Conservation (phyloP, 2,797 vertebrate species). For the Pseudochirops cupreus region DNA sequence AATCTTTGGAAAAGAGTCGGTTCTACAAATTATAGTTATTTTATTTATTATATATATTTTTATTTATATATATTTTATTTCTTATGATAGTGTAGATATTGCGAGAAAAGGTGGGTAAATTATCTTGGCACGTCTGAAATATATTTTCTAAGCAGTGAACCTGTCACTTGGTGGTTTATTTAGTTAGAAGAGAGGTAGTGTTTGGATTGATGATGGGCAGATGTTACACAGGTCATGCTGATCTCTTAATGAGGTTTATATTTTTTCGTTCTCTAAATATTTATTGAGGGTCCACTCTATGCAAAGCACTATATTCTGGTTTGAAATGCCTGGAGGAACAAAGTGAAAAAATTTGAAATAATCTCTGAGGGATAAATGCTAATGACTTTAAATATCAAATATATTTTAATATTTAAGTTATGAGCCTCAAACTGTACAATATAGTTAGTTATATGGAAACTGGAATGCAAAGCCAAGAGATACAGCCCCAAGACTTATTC, state of each 20-base stretch:
- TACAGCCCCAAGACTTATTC: neutral
- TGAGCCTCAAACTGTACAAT: neutral
- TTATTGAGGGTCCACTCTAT: neutral
- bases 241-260: constrained; percentile 37
- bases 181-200: constrained; percentile 21
- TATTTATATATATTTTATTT: constrained; percentile 31
- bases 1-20: neutral
- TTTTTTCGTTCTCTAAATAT: constrained; percentile 40
- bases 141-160: constrained; percentile 7
- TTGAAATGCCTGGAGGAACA: constrained; percentile 31
- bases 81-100: neutral
- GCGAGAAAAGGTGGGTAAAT: constrained; percentile 18
- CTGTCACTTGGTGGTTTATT: constrained; percentile 2
- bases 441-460: neutral
- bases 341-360: constrained; percentile 33
- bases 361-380: neutral
- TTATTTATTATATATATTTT: too few relatives aligned
- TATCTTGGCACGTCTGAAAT: neutral
- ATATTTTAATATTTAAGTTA: neutral
- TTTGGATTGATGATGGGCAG: constrained; percentile 33
- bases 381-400: neutral
- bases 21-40: neutral
- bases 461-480: neutral
- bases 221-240: neutral
- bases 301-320: neutral